Evolutionary conservation across 2,797 vertebrate genomes (phyloP), one percentile per base, ranked within the genome.

Genomic region (Odontamblyopus rebecca): DNA sequence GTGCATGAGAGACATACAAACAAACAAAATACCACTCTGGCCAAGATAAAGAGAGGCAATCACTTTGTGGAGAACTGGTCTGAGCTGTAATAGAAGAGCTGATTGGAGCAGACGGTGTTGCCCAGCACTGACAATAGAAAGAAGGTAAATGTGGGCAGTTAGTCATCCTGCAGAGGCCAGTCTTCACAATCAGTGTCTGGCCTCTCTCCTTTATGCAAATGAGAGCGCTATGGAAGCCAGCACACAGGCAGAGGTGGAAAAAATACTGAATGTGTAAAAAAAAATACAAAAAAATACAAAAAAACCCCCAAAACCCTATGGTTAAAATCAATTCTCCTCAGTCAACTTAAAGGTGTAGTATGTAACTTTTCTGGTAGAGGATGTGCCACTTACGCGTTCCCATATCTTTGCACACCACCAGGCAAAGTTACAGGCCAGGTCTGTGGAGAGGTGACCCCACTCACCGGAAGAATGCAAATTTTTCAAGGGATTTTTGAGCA

Each of bases 101-200:
- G 54, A 68, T 57, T 68, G 54, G 67, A 41, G 53, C 51, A 41
- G 56, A 68, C 35, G n/a, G 32, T 59, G 51, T 68, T 68, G 67
- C 53, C 53, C 67, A 59, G 67, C n/a, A 3, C 67, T 44, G 67
- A 41, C 67, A 59, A 68, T 57, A 26, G 38, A 15, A 32, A 67
- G 65, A 53, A 67, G 65, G 65, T 38, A 68, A 68, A 68, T 59
- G 67, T 32, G 50, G 64, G 48, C 65, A n/a, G 48, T 78, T 27
- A 76, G 59, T 64, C 27, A 64, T 23, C 67, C 38, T 69, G 54
- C 54, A 79, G 62, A 78, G 69, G 53, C 41, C 71, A 74, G 44
- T 30, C 69, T 86, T 61, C 67, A 75, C 18, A 30, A 69, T 80
- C 30, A 63, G 41, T 71, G 60, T 7, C 44, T 65, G 56, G 41